These are phyloP conservation scores for Globodera ellingtonae DNA, from an alignment of 1,140 invertebrate species.

Conservation along the genomic window DNA sequence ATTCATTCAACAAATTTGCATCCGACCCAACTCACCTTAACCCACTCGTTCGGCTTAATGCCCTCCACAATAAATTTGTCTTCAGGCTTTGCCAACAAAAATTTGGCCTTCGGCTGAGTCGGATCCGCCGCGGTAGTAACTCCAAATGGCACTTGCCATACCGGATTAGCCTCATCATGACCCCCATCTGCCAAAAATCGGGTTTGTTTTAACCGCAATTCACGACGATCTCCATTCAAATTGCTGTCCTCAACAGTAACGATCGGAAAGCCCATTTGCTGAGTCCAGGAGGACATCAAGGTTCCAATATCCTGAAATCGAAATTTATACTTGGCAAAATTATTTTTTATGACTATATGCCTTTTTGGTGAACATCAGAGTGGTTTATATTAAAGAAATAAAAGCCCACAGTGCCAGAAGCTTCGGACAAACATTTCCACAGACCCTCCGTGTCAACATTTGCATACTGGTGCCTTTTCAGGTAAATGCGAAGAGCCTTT, in stretches of 20 bases:
- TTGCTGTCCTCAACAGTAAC: constrained; percentile 59
- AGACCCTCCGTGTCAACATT: constrained; percentile 93
- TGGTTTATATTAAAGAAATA: not conserved
- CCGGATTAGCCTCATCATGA: constrained; percentile 38
- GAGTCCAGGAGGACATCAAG: constrained; percentile 93
- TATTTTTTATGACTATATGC: too few species aligned
- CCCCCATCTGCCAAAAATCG: constrained; percentile 49
- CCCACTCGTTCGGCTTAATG: constrained; percentile 77
- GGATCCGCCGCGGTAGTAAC: constrained; percentile 78
- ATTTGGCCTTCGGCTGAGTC: constrained; percentile 70
- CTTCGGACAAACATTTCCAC: constrained; percentile 84
- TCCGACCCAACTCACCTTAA: constrained; percentile 72
- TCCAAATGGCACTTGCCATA: constrained; percentile 76
- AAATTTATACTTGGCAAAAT: too few species aligned
- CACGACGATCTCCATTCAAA: constrained; percentile 36
- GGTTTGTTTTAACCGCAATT: constrained; percentile 36
- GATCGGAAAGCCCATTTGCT: constrained; percentile 86
- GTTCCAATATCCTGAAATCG: constrained; percentile 73
- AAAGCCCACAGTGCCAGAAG: constrained; percentile 75
- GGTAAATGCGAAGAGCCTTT: constrained; percentile 89
- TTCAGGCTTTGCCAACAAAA: constrained; percentile 72
- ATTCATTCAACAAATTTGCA: not conserved
- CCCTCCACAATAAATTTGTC: constrained; percentile 72
- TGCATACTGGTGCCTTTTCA: constrained; percentile 82
- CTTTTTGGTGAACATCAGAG: too few species aligned